Evolutionary conservation across 2,888 invertebrate species (phyloP).

Genomic region (Luffia ferchaultella): DNA sequence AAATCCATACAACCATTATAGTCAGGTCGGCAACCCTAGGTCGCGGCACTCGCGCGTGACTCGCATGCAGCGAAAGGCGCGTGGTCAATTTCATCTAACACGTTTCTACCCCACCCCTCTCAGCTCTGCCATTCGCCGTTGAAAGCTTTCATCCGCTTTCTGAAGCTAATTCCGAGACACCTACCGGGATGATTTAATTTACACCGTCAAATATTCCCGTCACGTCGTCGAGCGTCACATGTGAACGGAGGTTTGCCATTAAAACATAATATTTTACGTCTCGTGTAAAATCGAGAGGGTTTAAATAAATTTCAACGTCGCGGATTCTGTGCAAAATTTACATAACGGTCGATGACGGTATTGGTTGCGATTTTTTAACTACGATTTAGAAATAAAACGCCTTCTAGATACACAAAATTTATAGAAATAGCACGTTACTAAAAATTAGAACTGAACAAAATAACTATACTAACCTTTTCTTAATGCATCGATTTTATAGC

Average conservation of each 20-base stretch:
- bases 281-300: not conserved
- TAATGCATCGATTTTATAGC: too few relatives aligned
- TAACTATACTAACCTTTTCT: too few relatives aligned
- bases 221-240: not conserved
- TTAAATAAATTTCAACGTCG: too few relatives aligned
- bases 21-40: not conserved
- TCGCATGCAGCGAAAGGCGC: not conserved
- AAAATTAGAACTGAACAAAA: too few relatives aligned
- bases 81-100: not conserved
- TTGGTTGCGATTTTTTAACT: too few relatives aligned
- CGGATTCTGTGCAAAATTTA: too few relatives aligned
- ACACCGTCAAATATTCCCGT: not conserved
- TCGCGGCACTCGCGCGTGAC: not conserved
- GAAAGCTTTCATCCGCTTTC: not conserved
- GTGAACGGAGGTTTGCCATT: not conserved
- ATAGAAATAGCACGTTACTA: too few relatives aligned
- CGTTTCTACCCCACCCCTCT: not conserved
- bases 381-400: too few relatives aligned
- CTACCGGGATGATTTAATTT: not conserved
- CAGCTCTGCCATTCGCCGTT: not conserved
- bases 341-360: too few relatives aligned
- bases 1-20: not conserved
- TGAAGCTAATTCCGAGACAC: conserved; percentile 1
- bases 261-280: not conserved
- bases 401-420: too few relatives aligned